Evolutionary conservation across 2,888 invertebrate species (phyloP), one percentile per base, ranked within the genome.

Genomic region (Branchipolynoe longqiensis): DNA sequence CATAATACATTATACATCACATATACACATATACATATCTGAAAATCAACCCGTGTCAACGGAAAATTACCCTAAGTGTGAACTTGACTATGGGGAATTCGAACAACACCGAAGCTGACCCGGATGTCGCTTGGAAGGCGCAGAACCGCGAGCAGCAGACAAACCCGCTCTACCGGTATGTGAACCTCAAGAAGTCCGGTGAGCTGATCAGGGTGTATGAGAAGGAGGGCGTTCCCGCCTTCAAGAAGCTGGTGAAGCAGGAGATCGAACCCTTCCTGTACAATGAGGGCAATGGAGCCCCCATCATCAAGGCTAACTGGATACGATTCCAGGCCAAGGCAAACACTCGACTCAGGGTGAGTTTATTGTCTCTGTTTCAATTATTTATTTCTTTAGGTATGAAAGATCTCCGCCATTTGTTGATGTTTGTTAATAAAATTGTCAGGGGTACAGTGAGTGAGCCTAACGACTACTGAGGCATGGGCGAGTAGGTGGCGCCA

Each of bases 251-350:
- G 22, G 91, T 92, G 3, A 85, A 88, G 33, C 87, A 88, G 33
- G 92, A 93, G 73, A 89, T 93, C 40, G 89, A 87, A 38, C 89
- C 89, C 4, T 92, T 90, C 85, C 88, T 93, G 69, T 93, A 92
- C 86, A 89, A 92, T 88, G 88, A 89, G 14, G 93, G 93, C n/a
- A 89, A 90, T 82, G 92, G 92, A 18, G 86, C 86, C 28, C 85
- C 83, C 0, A 88, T 93, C 31, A 89, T 89, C 1, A 90, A 90
- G 83, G 54, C 88, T 31, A 92, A 93, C n/a, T 92, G 90, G 84
- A 85, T 91, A n/a, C 89, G 0, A 96, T 99, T 92, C 96, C 97
- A 0, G 96, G 97, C 93, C 94, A 98, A 87, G 97, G 98, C 18
- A 94, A 97, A 84, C 94, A 97, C 90, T 48, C 90, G 89, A 85